phyloP scores from a whole-genome alignment of 2,113 vertebrate species.

The Alosa alosa region DNA sequence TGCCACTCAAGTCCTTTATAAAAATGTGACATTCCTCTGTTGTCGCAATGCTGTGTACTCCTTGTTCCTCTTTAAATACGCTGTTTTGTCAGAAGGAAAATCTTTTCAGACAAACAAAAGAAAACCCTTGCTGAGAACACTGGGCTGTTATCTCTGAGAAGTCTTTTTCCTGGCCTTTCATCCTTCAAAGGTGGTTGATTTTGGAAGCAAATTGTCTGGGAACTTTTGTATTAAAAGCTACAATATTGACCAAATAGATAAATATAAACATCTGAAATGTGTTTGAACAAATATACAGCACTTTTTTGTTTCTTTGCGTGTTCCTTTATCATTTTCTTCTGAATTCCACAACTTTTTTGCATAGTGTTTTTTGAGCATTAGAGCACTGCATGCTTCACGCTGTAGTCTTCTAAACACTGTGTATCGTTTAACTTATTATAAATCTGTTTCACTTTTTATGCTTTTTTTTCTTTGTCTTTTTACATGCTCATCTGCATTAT shows the following conservation, averaged over 20 bases:
- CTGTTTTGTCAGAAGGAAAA: not conserved
- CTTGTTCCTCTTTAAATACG: not conserved
- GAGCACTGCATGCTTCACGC: conserved; percentile 45
- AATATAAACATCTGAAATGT: not conserved
- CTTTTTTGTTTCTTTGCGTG: not conserved
- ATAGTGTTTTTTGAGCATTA: conserved; percentile 1
- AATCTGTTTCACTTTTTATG: conserved; percentile 19
- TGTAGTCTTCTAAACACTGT: conserved; percentile 34
- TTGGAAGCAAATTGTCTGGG: not conserved
- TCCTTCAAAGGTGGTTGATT: not conserved
- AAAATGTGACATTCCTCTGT: not conserved
- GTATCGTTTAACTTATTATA: conserved; percentile 31
- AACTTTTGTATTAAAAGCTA: not conserved
- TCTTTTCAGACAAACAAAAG: not conserved
- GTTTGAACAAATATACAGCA: not conserved
- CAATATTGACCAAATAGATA: not conserved
- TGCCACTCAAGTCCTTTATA: not conserved
- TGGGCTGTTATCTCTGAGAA: not conserved
- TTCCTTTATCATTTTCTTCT: not conserved
- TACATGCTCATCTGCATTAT: conserved; percentile 24
- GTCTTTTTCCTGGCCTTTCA: not conserved
- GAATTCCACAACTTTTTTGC: not conserved
- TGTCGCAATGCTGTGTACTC: not conserved
- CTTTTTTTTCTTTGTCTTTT: conserved; percentile 27
- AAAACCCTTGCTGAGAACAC: not conserved